phyloP scores from a whole-genome alignment of 2,888 invertebrate species.

The Argyresthia goedartella region DNA sequence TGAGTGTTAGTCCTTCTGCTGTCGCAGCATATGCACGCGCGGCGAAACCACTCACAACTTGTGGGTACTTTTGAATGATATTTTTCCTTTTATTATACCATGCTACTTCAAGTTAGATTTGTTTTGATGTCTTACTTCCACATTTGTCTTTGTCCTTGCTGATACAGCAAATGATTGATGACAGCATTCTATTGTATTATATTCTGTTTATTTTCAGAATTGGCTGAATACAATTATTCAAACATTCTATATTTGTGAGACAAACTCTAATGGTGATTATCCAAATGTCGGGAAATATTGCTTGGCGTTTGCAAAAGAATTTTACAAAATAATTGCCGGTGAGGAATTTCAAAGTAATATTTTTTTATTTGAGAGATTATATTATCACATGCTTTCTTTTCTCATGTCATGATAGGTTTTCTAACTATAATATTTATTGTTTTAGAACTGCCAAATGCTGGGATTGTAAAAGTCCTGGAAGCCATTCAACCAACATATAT shows the following conservation, averaged over 20 bases:
- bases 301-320: conserved; percentile 36
- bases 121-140: no score
- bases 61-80: no score
- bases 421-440: no score
- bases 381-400: not conserved
- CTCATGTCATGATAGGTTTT: no score
- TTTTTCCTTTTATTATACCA: no score
- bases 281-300: conserved; percentile 42
- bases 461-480: conserved; percentile 37
- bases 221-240: conserved; percentile 50
- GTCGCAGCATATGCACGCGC: no score
- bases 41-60: no score
- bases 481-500: conserved; percentile 46
- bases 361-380: conserved; percentile 22
- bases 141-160: no score
- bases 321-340: conserved; percentile 47
- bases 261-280: conserved; percentile 40
- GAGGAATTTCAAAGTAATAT: conserved; percentile 9
- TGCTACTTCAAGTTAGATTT: no score
- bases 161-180: no score
- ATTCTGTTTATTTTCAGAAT: conserved; percentile 28
- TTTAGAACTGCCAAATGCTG: conserved; percentile 41
- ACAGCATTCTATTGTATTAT: no score
- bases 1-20: no score
- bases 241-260: conserved; percentile 46